Base-by-base conservation (phyloP, 2,888 invertebrate genomes). In the Eilema caniola region DNA sequence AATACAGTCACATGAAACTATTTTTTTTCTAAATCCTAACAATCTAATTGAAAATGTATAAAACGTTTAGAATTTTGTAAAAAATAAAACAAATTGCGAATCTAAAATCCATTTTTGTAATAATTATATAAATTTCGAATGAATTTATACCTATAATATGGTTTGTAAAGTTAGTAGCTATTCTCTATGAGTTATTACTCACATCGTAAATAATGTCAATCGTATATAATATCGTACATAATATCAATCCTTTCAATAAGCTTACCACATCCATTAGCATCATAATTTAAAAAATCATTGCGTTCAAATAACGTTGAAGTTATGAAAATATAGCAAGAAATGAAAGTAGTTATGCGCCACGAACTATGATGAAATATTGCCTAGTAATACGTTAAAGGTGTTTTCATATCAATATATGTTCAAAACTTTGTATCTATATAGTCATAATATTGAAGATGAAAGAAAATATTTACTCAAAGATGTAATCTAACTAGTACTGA, bases 301-400 rank as follows among this genome's bases (percentile, higher is more conserved):
- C 73, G 70, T 71, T 67, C 56, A 72, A 72, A 74, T 78, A 78
- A 76, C 65, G 71, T 74, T 66, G 73, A 72, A 80, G 80, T 86
- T 83, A 85, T 86, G 86, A 87, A 86, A 85, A 85, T 83, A 73
- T 76, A 77, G 80, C 77, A 80, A 75, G 85, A 84, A 84, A 87
- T 80, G 85, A 85, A 85, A 84, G 84, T 79, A 64, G 62, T 70
- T 67, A 41, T 73, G 75, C 72, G 77, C 63, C 73, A 72, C 70
- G 59, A 24, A 69, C 56, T 70, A 68, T 84, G 84, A 80, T 65
- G 82, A 84, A 83, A 84, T 66, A 67, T 60, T 64, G n/a, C 75
- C 70, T 70, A 71, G 78, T 73, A 76, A 76, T 66, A 79, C 79
- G 83, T 83, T 84, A 86, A 87, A 88, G 86, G 85, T 85, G 83